phyloP scores from a whole-genome alignment of 2,888 invertebrate genomes.

The Nemotelus nigrinus region DNA sequence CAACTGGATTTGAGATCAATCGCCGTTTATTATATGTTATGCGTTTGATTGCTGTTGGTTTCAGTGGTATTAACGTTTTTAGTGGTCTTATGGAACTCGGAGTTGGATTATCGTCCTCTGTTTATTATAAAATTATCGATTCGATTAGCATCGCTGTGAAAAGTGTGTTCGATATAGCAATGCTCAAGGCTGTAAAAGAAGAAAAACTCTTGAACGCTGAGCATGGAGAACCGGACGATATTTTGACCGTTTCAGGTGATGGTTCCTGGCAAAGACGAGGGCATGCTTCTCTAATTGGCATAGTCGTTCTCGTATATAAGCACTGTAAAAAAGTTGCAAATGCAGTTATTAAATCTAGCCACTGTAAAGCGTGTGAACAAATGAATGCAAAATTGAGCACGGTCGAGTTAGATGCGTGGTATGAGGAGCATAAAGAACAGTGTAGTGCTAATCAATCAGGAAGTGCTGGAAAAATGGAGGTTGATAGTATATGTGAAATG shows the following conservation, averaged over 20 bases:
- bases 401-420: background rate
- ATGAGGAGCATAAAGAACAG: conserved; percentile 11
- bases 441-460: conserved; percentile 29
- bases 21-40: no score
- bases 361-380: conserved; percentile 12
- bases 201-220: conserved; percentile 23
- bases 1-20: no score
- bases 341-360: conserved; percentile 4
- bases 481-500: conserved; percentile 38
- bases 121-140: no score
- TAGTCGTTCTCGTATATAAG: conserved; percentile 1
- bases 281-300: conserved; percentile 15
- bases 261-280: conserved; percentile 39
- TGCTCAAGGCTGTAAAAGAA: conserved; percentile 27
- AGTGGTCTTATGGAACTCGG: no score
- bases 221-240: background rate
- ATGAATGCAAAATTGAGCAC: conserved; percentile 1
- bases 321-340: conserved; percentile 12
- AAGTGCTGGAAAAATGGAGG: conserved; percentile 38
- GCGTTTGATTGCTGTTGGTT: no score
- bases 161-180: conserved; percentile 17
- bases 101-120: no score
- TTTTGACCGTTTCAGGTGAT: conserved; percentile 34
- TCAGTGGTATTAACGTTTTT: no score
- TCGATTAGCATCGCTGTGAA: conserved; percentile 14